Evolutionary conservation across 2,113 vertebrate genomes (phyloP).

Genomic region (Strix aluco): DNA sequence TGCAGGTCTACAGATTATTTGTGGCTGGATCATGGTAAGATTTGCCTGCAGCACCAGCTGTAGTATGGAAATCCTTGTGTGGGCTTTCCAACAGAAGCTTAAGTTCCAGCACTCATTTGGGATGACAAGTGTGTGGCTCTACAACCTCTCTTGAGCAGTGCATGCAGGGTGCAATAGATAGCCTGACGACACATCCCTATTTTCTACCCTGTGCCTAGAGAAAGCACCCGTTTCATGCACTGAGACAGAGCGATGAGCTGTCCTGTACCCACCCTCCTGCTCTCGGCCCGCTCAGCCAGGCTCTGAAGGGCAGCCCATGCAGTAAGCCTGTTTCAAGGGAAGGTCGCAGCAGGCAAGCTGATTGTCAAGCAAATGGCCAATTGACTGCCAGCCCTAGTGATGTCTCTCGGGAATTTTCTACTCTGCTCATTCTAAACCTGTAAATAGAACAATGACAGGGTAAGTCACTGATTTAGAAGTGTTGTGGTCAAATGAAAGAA

Average conservation of each 20-base stretch:
- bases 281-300: fast-evolving
- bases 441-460: too few relatives aligned
- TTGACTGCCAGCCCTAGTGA: neutral
- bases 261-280: neutral
- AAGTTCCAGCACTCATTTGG: neutral
- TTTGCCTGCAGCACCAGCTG: neutral
- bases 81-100: neutral
- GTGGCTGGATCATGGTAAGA: neutral
- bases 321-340: neutral
- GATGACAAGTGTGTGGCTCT: neutral
- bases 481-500: too few relatives aligned
- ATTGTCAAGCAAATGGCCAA: neutral
- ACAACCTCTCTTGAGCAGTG: neutral
- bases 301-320: neutral
- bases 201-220: neutral
- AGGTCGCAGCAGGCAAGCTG: neutral
- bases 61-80: neutral
- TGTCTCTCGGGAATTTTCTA: too few relatives aligned
- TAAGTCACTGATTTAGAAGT: too few relatives aligned
- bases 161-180: too few relatives aligned
- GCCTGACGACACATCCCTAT: neutral
- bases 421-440: too few relatives aligned
- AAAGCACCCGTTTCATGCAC: neutral
- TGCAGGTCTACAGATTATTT: neutral
- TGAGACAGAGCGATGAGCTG: fast-evolving